Base-by-base conservation (phyloP, 2,797 vertebrate species). In the Pampus argenteus region DNA sequence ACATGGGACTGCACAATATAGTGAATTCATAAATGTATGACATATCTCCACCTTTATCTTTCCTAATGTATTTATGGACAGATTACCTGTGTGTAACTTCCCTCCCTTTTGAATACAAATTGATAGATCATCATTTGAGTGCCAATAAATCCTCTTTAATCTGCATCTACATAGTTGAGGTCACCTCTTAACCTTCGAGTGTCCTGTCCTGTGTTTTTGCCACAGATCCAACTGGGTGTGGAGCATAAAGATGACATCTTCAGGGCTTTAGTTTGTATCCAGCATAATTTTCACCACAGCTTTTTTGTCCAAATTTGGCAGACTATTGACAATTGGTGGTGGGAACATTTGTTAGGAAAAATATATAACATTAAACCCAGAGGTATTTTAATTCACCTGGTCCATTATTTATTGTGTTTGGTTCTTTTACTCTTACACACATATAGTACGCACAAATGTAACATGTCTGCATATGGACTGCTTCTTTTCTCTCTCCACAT, bases 381-480 rank as follows among this genome's bases (percentile, higher is more conserved):
- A 51, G 28, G 48, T 22, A 15, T 34, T 44, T 57, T 1, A 44
- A 36, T 63, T 34, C 18, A 58, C 3, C 22, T 52, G 45, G 11
- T 47, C 6, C 9, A 17, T 40, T 47, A 60, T 66, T 52, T 18
- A 55, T 13, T n/a, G 11, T 48, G 10, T 44, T 44, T 44, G 17
- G 6, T 18, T 44, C 6, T 44, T 44, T 44, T 44, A 44, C 40
- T 7, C 40, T 18, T 6, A 44, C 40, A 17, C 5, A 42, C 28
- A 25, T 28, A 58, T 2, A 47, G 38, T 5, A 20, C 18, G 28
- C 22, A 54, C 48, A 63, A 34, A 58, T 26, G 40, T 40, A 58
- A 40, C 25, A 57, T 71, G 70, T 60, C 66, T 66, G 18, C 59
- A 67, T 52, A 42, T 72, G 45, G 44, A 29, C 76, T 60, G 36